These are phyloP conservation scores for Oreocharis arfaki DNA, from an alignment of 2,113 vertebrate genomes.

Conservation along the genomic window DNA sequence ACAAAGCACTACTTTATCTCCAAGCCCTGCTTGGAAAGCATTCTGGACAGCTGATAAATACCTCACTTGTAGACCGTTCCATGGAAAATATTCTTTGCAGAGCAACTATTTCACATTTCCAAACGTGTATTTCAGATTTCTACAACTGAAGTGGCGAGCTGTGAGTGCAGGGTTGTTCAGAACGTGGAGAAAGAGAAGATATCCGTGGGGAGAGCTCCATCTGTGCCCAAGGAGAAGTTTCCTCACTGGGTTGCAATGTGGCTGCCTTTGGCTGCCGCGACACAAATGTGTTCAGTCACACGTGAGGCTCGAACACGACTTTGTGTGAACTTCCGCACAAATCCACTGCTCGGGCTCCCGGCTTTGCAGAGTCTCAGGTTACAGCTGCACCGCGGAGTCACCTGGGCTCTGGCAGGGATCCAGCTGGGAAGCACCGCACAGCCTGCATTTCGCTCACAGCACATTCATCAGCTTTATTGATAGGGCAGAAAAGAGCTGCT, in stretches of 20 bases:
- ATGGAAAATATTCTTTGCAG: not conserved
- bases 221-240: not conserved
- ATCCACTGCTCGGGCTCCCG: not conserved
- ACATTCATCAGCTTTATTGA: not conserved
- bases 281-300: not conserved
- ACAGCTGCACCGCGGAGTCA: not conserved
- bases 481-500: not conserved
- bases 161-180: not conserved
- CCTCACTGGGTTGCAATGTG: not conserved
- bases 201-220: not conserved
- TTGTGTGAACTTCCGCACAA: not conserved
- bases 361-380: not conserved
- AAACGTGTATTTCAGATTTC: not conserved
- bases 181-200: not conserved
- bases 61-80: not conserved
- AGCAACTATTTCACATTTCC: not conserved
- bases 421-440: not conserved
- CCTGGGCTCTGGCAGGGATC: not conserved
- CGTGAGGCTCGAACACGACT: not conserved
- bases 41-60: constrained; percentile 9
- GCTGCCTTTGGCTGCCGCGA: not conserved
- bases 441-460: not conserved
- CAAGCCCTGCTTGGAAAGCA: not conserved
- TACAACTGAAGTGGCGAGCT: not conserved
- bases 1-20: constrained; percentile 38